Evolutionary conservation across 2,888 invertebrate genomes (phyloP).

Genomic region (Schizaphis graminum): DNA sequence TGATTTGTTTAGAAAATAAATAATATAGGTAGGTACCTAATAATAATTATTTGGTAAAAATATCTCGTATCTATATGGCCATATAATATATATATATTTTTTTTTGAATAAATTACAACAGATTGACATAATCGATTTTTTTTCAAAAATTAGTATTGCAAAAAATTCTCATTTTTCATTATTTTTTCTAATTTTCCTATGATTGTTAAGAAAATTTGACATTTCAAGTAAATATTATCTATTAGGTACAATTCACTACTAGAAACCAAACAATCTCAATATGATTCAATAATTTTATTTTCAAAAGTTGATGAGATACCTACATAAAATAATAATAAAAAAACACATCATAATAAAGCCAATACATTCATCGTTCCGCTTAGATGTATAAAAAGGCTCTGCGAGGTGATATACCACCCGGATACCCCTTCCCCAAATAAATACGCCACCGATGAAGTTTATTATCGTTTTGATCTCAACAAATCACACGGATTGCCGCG

Average conservation of each 20-base stretch:
- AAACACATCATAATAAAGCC: not conserved
- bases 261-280: not conserved
- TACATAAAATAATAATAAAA: not conserved
- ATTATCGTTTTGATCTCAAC: not conserved
- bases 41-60: too few species aligned
- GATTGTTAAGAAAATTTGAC: too few species aligned
- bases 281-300: not conserved
- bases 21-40: not conserved
- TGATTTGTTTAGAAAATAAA: not conserved
- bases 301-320: not conserved
- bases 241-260: not conserved
- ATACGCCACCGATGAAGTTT: not conserved
- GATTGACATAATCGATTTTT: too few species aligned
- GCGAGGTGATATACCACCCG: not conserved
- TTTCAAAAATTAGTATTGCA: too few species aligned
- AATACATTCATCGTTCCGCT: not conserved
- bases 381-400: not conserved
- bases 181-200: too few species aligned
- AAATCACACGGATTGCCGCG: not conserved
- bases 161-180: too few species aligned
- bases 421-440: not conserved
- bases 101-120: too few species aligned
- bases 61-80: too few species aligned
- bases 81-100: too few species aligned
- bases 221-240: not conserved